These are phyloP conservation scores for Cerceris rybyensis DNA, from an alignment of 2,888 invertebrate species.

Conservation along the genomic window DNA sequence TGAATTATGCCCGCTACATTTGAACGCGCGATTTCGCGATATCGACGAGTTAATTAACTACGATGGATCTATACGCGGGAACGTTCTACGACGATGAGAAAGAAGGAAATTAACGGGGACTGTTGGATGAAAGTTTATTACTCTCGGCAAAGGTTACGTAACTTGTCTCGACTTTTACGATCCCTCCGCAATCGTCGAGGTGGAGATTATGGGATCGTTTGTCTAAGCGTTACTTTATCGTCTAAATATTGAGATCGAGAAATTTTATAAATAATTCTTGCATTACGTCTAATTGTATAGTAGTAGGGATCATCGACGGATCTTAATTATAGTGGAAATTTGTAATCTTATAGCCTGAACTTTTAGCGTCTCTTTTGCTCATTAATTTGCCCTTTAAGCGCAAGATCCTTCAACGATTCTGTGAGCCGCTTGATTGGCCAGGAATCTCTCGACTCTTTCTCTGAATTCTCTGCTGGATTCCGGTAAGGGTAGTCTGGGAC, in stretches of 20 bases:
- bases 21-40: neutral
- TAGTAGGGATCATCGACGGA: no score
- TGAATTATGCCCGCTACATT: constrained; percentile 20
- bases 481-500: constrained; percentile 68
- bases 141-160: neutral
- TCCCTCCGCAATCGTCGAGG: neutral
- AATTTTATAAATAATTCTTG: neutral
- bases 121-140: constrained; percentile 15
- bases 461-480: constrained; percentile 71
- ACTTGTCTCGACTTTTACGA: neutral
- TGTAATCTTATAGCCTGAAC: neutral
- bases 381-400: constrained; percentile 6
- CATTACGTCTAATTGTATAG: neutral
- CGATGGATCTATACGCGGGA: neutral
- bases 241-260: constrained; percentile 32
- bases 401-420: constrained; percentile 63
- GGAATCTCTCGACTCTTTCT: constrained; percentile 72
- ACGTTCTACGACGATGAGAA: neutral
- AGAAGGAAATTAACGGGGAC: constrained; percentile 3
- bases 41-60: constrained; percentile 21
- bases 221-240: neutral
- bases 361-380: neutral
- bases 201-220: neutral
- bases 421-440: constrained; percentile 71
- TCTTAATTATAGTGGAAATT: neutral